Base-by-base conservation (phyloP, 2,888 invertebrate species). In the Lochmaea capreae region DNA sequence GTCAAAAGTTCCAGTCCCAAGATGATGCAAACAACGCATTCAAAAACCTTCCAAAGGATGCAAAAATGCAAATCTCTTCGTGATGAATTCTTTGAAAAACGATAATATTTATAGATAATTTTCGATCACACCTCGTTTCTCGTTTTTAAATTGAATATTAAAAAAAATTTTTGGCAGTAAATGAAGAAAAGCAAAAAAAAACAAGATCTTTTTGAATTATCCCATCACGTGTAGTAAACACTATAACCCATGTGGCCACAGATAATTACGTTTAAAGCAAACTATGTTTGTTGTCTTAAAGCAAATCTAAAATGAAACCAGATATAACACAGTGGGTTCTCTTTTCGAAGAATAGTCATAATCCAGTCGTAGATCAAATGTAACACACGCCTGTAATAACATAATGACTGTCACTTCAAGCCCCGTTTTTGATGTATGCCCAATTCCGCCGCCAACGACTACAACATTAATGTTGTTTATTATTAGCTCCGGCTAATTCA, bases 381-480 rank as follows among this genome's bases (percentile, higher is more conserved):
- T 83, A 82, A 81, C 82, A 81, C 82, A 82, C 85, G 86, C 85
- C 86, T 86, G 86, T 82, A 86, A 86, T 83, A 86, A 86, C 85
- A 86, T 82, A 86, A 86, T 85, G 85, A 85, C 83, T 86, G 86
- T 86, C 86, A 85, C 85, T 85, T 85, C 85, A 84, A 85, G 84
- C 81, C 81, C 77, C 76, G 77, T 80, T 79, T 80, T 81, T 85
- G 84, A 84, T 83, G 81, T 80, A 84, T 83, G 83, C 76, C 79
- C 78, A 80, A 80, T 80, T 63, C 65, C 66, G 76, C 74, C 72
- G 74, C 67, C 73, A 39, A 65, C 67, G 65, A 59, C 65, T 54
- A 46, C 61, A 42, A 65, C 67, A 52, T 61, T 71, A 57, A 54
- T 67, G 66, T 52, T 73, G 70, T 73, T 73, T 73, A 73, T 73